Evolutionary conservation across 2,797 vertebrate genomes (phyloP).

Genomic region (Myripristis jacobus): DNA sequence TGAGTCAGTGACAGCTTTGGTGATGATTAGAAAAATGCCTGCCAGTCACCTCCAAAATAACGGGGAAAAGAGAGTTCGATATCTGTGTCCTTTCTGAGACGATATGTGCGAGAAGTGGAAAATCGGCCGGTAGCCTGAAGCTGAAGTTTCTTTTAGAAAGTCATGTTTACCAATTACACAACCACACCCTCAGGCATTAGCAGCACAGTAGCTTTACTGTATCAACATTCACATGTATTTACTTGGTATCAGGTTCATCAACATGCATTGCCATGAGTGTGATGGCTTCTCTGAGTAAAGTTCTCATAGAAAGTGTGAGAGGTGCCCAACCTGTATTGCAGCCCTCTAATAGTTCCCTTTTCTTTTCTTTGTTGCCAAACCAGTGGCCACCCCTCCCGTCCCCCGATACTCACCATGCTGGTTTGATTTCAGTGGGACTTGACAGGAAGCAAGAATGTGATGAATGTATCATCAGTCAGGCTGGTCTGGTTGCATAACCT

Average conservation of each 20-base stretch:
- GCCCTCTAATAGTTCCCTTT: constrained; percentile 42
- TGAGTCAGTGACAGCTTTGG: constrained; percentile 51
- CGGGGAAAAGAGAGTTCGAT: constrained; percentile 12
- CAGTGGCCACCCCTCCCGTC: constrained; percentile 51
- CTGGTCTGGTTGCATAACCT: constrained; percentile 19
- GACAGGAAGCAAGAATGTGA: constrained; percentile 9
- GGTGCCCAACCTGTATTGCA: constrained; percentile 53
- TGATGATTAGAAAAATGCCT: constrained; percentile 58
- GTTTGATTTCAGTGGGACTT: constrained; percentile 46
- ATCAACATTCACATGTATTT: constrained; percentile 51
- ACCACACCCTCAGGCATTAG: constrained; percentile 58
- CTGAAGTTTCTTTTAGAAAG: constrained; percentile 59
- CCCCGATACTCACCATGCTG: constrained; percentile 52
- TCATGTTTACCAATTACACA: constrained; percentile 57
- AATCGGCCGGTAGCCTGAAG: constrained; percentile 34
- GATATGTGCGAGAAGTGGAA: constrained; percentile 25
- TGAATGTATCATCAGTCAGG: background rate
- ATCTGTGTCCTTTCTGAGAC: constrained; percentile 34
- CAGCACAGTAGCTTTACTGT: constrained; percentile 67
- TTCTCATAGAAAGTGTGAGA: constrained; percentile 40
- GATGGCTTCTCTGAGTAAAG: constrained; percentile 65
- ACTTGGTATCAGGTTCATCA: constrained; percentile 51
- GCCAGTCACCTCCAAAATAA: constrained; percentile 43
- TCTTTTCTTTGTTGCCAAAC: constrained; percentile 32
- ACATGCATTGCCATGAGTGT: constrained; percentile 47